phyloP scores from a whole-genome alignment of 2,888 invertebrate genomes.

The Drosophila melanosoma region DNA sequence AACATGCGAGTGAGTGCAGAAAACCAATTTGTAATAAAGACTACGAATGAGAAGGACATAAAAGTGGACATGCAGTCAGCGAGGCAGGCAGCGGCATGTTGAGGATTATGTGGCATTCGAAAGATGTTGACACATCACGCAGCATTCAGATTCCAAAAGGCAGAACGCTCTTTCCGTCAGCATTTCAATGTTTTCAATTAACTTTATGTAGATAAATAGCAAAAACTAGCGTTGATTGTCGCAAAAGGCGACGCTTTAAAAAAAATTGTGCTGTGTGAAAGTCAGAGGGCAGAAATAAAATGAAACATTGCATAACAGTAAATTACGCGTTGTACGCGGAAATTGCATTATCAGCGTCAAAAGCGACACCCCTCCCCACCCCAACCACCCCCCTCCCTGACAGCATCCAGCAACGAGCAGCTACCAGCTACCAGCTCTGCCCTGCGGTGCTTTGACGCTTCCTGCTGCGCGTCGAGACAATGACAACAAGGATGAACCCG shows the following conservation, averaged over 20 bases:
- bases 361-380: slow-evolving; percentile 41
- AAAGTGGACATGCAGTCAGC: slow-evolving; percentile 48
- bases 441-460: slow-evolving; percentile 70
- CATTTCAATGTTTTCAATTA: slow-evolving; percentile 76
- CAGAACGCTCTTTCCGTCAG: slow-evolving; percentile 4
- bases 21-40: slow-evolving; percentile 81
- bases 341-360: slow-evolving; percentile 84
- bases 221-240: slow-evolving; percentile 61
- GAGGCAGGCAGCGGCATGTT: slow-evolving; percentile 18
- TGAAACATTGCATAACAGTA: slow-evolving; percentile 81
- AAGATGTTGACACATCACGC: slow-evolving; percentile 82
- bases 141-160: slow-evolving; percentile 16
- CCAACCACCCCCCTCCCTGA: no score
- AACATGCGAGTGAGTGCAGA: slow-evolving; percentile 75
- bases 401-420: slow-evolving; percentile 15
- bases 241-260: slow-evolving; percentile 35
- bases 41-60: slow-evolving; percentile 58
- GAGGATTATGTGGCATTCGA: slow-evolving; percentile 59
- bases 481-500: slow-evolving; percentile 40
- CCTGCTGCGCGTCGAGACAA: slow-evolving; percentile 72
- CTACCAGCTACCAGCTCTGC: slow-evolving; percentile 42
- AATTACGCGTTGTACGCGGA: slow-evolving; percentile 73
- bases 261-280: slow-evolving; percentile 25
- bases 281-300: slow-evolving; percentile 56
- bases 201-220: slow-evolving; percentile 71